Conservation (phyloP, 2,113 vertebrate genomes). For the Fregata magnificens region DNA sequence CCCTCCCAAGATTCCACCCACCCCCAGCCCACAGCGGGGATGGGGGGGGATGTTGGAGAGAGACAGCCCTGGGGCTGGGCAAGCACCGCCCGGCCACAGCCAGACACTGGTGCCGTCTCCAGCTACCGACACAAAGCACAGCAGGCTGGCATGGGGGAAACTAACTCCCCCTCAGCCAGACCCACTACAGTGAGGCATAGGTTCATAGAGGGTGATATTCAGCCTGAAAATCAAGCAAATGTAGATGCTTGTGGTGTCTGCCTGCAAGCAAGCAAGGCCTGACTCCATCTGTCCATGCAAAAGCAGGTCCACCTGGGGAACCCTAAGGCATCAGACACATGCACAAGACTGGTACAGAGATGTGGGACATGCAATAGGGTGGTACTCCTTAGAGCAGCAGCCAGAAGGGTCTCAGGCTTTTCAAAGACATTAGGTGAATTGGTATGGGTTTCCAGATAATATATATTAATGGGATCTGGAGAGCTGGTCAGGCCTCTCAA, state of each 20-base stretch:
- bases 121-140: too few relatives aligned
- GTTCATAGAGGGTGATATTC: background rate
- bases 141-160: too few relatives aligned
- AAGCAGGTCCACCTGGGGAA: background rate
- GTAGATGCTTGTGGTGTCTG: background rate
- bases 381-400: background rate
- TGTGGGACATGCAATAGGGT: rapidly evolving
- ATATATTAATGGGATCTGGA: background rate
- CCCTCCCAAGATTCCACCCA: too few relatives aligned
- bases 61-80: too few relatives aligned
- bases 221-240: background rate
- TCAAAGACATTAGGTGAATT: background rate
- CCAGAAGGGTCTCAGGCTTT: background rate
- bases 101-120: too few relatives aligned
- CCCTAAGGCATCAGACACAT: background rate
- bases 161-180: too few relatives aligned
- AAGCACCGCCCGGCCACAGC: too few relatives aligned
- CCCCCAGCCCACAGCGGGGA: too few relatives aligned
- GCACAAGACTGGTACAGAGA: background rate
- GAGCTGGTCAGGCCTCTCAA: background rate
- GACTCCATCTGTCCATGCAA: background rate
- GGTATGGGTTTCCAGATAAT: background rate
- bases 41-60: too few relatives aligned
- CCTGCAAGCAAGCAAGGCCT: background rate
- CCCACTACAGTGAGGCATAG: too few relatives aligned